Base-by-base conservation (phyloP, 2,113 vertebrate genomes). In the Beaufortia kweichowensis region DNA sequence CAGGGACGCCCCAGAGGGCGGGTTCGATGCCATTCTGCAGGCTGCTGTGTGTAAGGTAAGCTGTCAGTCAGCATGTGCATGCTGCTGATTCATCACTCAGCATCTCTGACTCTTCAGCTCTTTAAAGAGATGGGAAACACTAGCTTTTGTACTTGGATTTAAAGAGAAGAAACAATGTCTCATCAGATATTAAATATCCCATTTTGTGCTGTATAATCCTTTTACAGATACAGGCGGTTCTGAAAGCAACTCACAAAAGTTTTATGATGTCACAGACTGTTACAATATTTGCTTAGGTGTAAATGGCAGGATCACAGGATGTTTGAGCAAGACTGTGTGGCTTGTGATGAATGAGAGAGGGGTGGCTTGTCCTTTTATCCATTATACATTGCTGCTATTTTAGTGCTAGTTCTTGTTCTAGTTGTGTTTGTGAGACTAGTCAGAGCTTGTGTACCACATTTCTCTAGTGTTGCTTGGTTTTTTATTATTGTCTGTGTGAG, bases 1-100 rank as follows among this genome's bases (percentile, higher is more conserved):
- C 88, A 82, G 96, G 0, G 97, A 99, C 6, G 96, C 97, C 0
- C 97, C 97, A 0, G 97, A 99, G 82, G 97, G 97, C 0, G 96
- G 96, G 0, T 98, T 98, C 0, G 97, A 99, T 26, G 97, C 97
- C 0, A 93, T 99, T 55, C 88, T 99, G 77, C 97, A 99, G 90
- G 96, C 96, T 0, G 93, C 95, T 0, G 97, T 99, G 31, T 99
- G 97, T 87, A 95, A 96, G 94, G 97, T 98, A 88, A 91, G 87
- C 33, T 63, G 62, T 60, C 48, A 19, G 41, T 67, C 19, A 23
- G 21, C 11, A 59, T 24, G 21, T 17, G 43, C n/a, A n/a, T 55
- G 69, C 12, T 53, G 29, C 50, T 39, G 2, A 21, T 59, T 56
- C 11, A 24, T 69, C 66, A 55, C 6, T 33, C 15, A 31, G 48